Percentiles rank a stretch among this genome's conserved stretches.
phyloP scores from a whole-genome alignment of 2,113 vertebrate species.

The Trinectes maculatus region DNA sequence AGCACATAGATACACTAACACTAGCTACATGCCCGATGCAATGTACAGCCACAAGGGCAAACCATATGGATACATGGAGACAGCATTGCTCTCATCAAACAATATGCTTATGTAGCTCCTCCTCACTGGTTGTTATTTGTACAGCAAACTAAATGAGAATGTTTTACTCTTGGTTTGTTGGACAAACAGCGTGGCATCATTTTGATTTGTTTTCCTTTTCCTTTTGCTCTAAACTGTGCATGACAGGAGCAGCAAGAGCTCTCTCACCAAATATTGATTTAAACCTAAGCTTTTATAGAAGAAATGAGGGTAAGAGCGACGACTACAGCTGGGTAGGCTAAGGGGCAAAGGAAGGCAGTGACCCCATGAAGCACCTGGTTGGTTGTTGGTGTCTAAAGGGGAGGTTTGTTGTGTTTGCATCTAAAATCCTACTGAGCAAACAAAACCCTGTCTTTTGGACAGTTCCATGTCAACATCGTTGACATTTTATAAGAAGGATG shows the following conservation, averaged over 20 bases:
- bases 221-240: constrained; percentile 18
- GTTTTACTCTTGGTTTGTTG: constrained; percentile 30
- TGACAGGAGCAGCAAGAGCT: constrained; percentile 47
- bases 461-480: constrained; percentile 29
- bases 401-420: constrained; percentile 48
- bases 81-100: constrained; percentile 44
- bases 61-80: constrained; percentile 62
- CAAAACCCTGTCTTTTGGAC: constrained; percentile 37
- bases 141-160: constrained; percentile 9
- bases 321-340: too few relatives aligned
- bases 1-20: constrained; percentile 65
- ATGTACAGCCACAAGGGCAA: constrained; percentile 72
- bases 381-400: constrained; percentile 52
- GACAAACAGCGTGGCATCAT: constrained; percentile 39
- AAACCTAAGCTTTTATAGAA: constrained; percentile 40
- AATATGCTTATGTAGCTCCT: constrained; percentile 36
- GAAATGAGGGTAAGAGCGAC: constrained; percentile 50
- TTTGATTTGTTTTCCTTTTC: constrained; percentile 20
- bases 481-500: too few relatives aligned
- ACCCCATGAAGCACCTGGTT: constrained; percentile 56
- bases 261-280: constrained; percentile 35
- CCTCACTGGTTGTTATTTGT: constrained; percentile 34
- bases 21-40: constrained; percentile 78
- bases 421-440: constrained; percentile 60
- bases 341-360: constrained; percentile 53